Conservation (phyloP, 2,797 vertebrate species). For the Atherinosoma microstoma region DNA sequence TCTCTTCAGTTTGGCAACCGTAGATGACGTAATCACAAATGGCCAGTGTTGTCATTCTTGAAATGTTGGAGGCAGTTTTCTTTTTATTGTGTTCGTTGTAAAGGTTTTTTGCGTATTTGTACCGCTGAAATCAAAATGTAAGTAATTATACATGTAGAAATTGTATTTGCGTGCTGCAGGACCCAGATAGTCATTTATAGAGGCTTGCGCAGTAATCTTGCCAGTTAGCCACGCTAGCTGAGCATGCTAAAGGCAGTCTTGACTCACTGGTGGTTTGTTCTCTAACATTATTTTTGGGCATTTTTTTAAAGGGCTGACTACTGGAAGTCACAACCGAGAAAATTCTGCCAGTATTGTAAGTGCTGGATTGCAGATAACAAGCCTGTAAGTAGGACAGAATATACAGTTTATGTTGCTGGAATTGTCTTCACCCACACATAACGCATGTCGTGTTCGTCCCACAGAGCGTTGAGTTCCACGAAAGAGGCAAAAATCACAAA, state of each 20-base stretch:
- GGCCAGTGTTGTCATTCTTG: constrained; percentile 62
- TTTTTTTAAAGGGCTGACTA: constrained; percentile 90
- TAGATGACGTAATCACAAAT: constrained; percentile 51
- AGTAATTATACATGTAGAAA: constrained; percentile 17
- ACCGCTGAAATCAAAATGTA: constrained; percentile 51
- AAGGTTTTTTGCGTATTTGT: background rate
- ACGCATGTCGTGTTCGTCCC: constrained; percentile 37
- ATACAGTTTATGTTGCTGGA: background rate
- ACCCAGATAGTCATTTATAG: background rate
- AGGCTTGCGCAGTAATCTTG: background rate
- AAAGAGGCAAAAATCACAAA: constrained; percentile 98
- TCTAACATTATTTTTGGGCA: background rate
- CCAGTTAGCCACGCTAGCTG: constrained; percentile 48
- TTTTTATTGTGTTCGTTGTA: background rate
- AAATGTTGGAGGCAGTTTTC: constrained; percentile 45
- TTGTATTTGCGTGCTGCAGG: too few species aligned
- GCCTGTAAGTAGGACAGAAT: constrained; percentile 84
- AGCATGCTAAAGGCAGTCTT: constrained; percentile 17
- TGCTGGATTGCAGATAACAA: constrained; percentile 99
- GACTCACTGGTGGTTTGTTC: background rate
- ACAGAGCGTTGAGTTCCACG: constrained; percentile 98
- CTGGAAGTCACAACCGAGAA: constrained; percentile 99
- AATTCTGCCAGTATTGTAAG: constrained; percentile 99
- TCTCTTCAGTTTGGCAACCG: background rate
- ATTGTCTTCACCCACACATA: background rate